Evolutionary conservation across 1,140 invertebrate genomes (phyloP).

Genomic region (Heliconius hewitsoni): DNA sequence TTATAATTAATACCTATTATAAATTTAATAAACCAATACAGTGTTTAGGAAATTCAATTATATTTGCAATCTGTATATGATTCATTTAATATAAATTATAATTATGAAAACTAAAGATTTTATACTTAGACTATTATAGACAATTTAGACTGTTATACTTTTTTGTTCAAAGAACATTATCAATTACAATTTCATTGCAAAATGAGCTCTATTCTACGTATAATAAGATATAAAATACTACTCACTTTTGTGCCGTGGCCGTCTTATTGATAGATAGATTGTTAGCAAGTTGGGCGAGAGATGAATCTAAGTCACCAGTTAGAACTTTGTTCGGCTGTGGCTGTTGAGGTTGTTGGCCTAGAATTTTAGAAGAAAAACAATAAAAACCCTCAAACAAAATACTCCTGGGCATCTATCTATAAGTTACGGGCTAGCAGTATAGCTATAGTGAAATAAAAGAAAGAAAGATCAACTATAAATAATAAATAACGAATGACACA

Average conservation of each 20-base stretch:
- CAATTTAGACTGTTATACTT: not conserved
- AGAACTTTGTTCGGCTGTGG: constrained; percentile 86
- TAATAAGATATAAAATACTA: constrained; percentile 20
- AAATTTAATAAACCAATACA: too few species aligned
- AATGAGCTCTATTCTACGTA: constrained; percentile 7
- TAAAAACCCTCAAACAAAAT: not conserved
- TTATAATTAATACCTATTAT: too few species aligned
- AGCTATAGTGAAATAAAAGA: not conserved
- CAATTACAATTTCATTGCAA: not conserved
- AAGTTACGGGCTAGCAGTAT: not conserved
- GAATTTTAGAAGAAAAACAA: constrained; percentile 14
- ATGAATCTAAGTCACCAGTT: constrained; percentile 95
- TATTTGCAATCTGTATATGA: too few species aligned
- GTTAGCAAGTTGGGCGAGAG: constrained; percentile 93
- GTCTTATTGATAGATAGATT: constrained; percentile 95
- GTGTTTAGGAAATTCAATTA: too few species aligned
- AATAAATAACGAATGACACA: not conserved
- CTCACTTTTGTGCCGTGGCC: constrained; percentile 81
- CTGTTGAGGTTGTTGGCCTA: constrained; percentile 81
- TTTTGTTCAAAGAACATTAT: not conserved
- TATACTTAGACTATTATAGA: too few species aligned
- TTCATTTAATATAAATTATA: too few species aligned
- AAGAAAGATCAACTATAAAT: not conserved
- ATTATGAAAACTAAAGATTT: not conserved
- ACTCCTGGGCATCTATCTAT: not conserved